Percentiles rank a stretch among this genome's conserved stretches.
These are phyloP conservation scores for Crotalus tigris DNA, from an alignment of 2,113 vertebrate genomes.

Conservation along the genomic window DNA sequence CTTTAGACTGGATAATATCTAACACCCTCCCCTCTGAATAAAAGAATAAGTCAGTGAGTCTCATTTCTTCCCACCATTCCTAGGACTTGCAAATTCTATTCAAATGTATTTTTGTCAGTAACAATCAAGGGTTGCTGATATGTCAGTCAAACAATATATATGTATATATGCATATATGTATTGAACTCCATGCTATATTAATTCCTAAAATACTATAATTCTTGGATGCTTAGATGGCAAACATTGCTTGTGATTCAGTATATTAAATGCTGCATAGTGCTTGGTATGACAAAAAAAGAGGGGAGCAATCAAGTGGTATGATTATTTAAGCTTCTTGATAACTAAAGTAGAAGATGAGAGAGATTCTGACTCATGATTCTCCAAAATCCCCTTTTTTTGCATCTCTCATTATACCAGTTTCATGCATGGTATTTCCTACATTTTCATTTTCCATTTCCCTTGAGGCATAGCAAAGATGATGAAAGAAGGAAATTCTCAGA, in stretches of 20 bases:
- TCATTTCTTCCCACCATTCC: neutral
- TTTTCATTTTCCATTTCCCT: constrained; percentile 5
- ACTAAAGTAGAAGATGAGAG: neutral
- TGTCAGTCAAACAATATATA: neutral
- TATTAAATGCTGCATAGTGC: neutral
- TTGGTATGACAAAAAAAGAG: neutral
- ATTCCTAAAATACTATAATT: neutral
- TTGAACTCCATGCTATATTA: neutral
- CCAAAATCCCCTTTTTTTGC: neutral
- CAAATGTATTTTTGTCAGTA: neutral
- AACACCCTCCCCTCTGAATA: neutral
- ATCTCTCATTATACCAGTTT: neutral
- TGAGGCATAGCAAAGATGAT: neutral
- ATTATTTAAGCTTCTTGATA: neutral
- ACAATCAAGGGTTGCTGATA: neutral
- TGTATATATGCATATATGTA: neutral
- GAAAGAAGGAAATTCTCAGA: constrained; percentile 10
- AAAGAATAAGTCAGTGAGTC: neutral
- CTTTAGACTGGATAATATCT: neutral
- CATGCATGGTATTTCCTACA: neutral
- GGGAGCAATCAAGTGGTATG: neutral
- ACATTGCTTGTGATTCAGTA: neutral
- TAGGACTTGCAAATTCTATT: neutral
- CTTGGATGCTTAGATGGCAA: neutral
- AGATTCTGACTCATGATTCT: neutral